Percentiles rank a stretch among this genome's conserved stretches.
These are phyloP conservation scores for Trachelus troglodyta DNA, from an alignment of 2,888 invertebrate genomes.

Conservation along the genomic window DNA sequence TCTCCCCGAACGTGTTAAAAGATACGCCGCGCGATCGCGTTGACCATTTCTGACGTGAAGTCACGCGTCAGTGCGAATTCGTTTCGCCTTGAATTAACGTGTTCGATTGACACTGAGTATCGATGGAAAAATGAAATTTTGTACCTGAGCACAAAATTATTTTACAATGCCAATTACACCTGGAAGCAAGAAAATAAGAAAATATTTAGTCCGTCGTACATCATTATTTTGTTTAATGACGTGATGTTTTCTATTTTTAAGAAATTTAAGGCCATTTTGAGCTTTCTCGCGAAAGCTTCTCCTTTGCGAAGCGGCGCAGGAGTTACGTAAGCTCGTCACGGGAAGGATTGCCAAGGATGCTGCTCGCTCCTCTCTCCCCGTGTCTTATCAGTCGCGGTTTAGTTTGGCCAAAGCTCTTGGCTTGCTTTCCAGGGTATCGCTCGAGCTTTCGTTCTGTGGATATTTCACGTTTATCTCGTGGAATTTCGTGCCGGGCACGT, in stretches of 20 bases:
- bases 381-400: background rate
- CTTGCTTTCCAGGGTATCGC: background rate
- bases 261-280: background rate
- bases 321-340: background rate
- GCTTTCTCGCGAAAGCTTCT: background rate
- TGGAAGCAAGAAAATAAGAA: too few species aligned
- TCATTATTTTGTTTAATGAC: background rate
- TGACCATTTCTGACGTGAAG: background rate
- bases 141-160: background rate
- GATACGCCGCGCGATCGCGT: background rate
- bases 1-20: background rate
- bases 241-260: rapidly evolving
- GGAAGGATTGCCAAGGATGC: background rate
- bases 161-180: too few species aligned
- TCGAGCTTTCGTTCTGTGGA: too few species aligned
- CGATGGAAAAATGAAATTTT: background rate
- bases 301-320: background rate
- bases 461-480: too few species aligned
- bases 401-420: background rate
- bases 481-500: too few species aligned
- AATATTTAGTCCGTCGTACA: too few species aligned
- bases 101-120: background rate
- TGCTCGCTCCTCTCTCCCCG: background rate
- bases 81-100: background rate
- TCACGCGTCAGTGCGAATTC: background rate